phyloP scores from a whole-genome alignment of 2,888 invertebrate species.

The Cosmopolites sordidus region DNA sequence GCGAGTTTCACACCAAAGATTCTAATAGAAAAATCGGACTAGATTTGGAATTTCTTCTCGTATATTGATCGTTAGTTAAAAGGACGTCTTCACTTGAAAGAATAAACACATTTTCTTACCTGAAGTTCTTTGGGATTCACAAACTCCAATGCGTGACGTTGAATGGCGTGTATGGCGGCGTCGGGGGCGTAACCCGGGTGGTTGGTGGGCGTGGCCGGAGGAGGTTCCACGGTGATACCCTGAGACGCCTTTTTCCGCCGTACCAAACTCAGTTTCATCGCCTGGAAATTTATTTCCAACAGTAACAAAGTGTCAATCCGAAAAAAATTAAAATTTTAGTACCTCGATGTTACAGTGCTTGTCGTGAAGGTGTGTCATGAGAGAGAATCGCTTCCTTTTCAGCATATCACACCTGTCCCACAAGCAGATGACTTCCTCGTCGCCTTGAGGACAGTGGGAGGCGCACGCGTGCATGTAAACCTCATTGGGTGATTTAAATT shows the following conservation, averaged over 20 bases:
- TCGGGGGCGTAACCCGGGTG: slow-evolving; percentile 89
- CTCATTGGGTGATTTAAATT: slow-evolving; percentile 69
- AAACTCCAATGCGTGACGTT: slow-evolving; percentile 88
- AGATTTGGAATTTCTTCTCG: too few relatives aligned
- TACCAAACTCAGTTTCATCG: slow-evolving; percentile 62
- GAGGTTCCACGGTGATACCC: slow-evolving; percentile 55
- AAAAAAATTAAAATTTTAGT: slow-evolving; percentile 29
- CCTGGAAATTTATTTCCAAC: slow-evolving; percentile 22
- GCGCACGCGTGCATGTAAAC: slow-evolving; percentile 86
- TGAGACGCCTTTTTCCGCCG: slow-evolving; percentile 59
- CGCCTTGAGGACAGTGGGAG: slow-evolving; percentile 70
- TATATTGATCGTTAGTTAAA: too few relatives aligned
- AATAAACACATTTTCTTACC: slow-evolving; percentile 51
- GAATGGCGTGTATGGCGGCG: slow-evolving; percentile 95
- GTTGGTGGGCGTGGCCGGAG: slow-evolving; percentile 46
- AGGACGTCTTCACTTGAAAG: too few relatives aligned
- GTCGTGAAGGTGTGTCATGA: slow-evolving; percentile 95
- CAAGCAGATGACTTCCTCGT: slow-evolving; percentile 75
- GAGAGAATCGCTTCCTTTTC: slow-evolving; percentile 84
- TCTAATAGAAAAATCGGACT: too few relatives aligned
- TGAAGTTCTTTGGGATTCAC: slow-evolving; percentile 86
- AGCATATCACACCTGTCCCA: slow-evolving; percentile 91
- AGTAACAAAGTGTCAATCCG: background rate
- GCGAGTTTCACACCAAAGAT: too few relatives aligned
- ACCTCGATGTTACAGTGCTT: slow-evolving; percentile 86